These are phyloP conservation scores for Mesocricetus auratus DNA, from an alignment of 2,113 vertebrate species.

Conservation along the genomic window DNA sequence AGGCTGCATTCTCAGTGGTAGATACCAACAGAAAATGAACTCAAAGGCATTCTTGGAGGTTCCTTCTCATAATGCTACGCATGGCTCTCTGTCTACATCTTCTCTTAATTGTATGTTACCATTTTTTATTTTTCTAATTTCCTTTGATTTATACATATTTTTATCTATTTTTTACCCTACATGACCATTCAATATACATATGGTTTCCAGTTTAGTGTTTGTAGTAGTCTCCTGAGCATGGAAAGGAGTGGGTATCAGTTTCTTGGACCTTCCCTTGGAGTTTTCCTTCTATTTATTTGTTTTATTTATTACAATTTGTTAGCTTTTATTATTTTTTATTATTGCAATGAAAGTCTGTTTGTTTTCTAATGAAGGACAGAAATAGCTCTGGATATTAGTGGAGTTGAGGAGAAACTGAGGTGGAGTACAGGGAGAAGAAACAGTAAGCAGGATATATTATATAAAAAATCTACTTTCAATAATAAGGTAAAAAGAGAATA, in stretches of 20 bases:
- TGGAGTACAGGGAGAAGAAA: neutral
- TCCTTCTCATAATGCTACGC: neutral
- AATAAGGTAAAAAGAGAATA: neutral
- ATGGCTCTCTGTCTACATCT: fast-evolving
- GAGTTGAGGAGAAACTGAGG: fast-evolving
- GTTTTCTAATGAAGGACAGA: neutral
- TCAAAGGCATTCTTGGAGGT: neutral
- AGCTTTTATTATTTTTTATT: neutral
- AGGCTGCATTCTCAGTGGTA: neutral
- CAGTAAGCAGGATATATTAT: neutral
- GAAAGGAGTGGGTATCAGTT: too few relatives aligned
- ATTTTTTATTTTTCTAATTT: neutral
- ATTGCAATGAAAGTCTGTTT: neutral
- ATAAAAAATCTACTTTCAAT: neutral
- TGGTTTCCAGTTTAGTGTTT: neutral
- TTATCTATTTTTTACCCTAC: neutral
- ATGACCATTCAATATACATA: neutral
- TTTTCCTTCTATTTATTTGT: neutral
- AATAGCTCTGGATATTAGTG: neutral
- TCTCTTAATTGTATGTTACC: too few relatives aligned
- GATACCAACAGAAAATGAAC: neutral
- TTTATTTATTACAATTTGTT: neutral
- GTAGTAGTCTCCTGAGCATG: neutral
- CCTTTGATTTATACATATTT: neutral
- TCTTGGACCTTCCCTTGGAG: neutral